Evolutionary conservation across 2,113 vertebrate species (phyloP).

Genomic region (Hemichromis elongatus): DNA sequence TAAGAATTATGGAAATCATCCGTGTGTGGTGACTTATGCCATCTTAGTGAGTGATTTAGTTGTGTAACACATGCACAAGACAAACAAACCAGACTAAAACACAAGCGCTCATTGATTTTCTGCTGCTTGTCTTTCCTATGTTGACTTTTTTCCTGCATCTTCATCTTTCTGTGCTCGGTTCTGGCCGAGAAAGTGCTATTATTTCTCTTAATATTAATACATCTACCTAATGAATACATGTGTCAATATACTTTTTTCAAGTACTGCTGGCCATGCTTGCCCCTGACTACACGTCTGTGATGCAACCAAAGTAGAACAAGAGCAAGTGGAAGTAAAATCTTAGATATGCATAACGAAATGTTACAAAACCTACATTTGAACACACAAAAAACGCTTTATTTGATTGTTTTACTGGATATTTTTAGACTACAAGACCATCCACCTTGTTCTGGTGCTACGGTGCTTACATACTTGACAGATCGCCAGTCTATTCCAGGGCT

Average conservation of each 20-base stretch:
- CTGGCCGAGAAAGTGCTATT: rapidly evolving
- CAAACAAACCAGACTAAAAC: not conserved
- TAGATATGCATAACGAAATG: not conserved
- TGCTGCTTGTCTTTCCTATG: not conserved
- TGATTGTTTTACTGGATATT: not conserved
- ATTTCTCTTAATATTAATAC: not conserved
- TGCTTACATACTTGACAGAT: not conserved
- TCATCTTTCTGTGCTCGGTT: not conserved
- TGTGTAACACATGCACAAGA: too few relatives aligned
- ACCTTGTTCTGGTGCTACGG: not conserved
- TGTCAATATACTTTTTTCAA: not conserved
- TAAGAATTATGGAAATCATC: not conserved
- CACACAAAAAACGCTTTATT: rapidly evolving
- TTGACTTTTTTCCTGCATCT: not conserved
- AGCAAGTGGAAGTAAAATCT: not conserved
- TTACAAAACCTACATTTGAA: not conserved
- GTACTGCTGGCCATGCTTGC: not conserved
- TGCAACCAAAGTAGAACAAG: not conserved
- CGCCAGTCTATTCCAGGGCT: not conserved
- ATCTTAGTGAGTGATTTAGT: not conserved
- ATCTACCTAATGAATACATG: not conserved
- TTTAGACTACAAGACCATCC: not conserved
- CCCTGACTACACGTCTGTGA: not conserved
- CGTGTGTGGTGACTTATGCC: not conserved
- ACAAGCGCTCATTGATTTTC: not conserved